Base-by-base conservation (phyloP, 2,113 vertebrate species). In the Thamnophis sirtalis region DNA sequence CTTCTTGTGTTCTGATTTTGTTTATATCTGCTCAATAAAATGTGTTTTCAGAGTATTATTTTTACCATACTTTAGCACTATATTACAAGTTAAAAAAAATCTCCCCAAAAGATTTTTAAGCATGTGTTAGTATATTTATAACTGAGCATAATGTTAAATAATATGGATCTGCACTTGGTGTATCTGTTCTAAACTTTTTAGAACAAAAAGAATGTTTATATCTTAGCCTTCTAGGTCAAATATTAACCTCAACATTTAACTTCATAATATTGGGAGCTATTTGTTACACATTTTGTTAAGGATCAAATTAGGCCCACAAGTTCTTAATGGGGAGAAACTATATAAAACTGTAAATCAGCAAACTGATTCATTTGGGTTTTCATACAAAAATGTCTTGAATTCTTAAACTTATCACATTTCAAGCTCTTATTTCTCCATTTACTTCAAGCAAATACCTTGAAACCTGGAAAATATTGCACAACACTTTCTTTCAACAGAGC, bases 261-360 rank as follows among this genome's bases (percentile, higher is more conserved):
- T 95, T 93, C 94, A 92, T 94, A 96, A 96, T 97, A 97, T 97
- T 97, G 97, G 97, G 97, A 97, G 92, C 95, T 96, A 94, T 94
- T 94, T 94, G 0, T 24, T 94, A 93, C 33, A 80, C n/a, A 19
- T 38, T 43, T 90, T 93, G 95, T 90, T 55, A 28, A 55, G 7
- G 9, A 43, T 56, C 87, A n/a, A 5, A 5, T 56, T 55, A 43
- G 63, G 26, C 2, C 4, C 4, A 22, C 7, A 43, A 84, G 24
- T 84, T 26, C 11, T 22, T 54, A 51, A 26, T 24, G n/a, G 33
- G 5, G 33, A 88, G 51, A 88, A 60, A 56, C 9, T 3, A 73
- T 17, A 38, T 73, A 33, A 73, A 73, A 17, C 68, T 38, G 11
- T 33, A 73, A 73, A 73, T 33, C 68, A 73, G 26, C 15, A 6